Evolutionary conservation across 2,113 vertebrate species (phyloP), one percentile per base, ranked within the genome.

Genomic region (Scopus umbretta): DNA sequence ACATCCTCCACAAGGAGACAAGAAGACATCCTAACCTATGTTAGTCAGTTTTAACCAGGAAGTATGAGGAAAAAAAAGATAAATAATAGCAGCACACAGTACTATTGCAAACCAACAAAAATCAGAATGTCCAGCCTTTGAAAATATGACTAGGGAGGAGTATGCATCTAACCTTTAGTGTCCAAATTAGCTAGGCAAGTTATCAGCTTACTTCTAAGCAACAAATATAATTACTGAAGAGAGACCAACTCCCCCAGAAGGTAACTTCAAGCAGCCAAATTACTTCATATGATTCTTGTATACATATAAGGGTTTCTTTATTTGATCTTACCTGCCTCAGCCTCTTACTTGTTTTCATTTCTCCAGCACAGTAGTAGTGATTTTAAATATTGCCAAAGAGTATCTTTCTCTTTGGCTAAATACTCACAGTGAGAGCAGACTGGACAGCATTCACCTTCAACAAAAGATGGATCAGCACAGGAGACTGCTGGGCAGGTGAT

Each of bases 371-470:
- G 14, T 30, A 52, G 11, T 7, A 78, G 52, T 38, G 7, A 75
- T 43, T 93, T 86, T 38, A 61, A 86, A 75, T 49, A 84, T 22
- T 23, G 8, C 18, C 32, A 70, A 68, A 58, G 13, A 52, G 2
- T 56, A 50, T 47, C 16, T 19, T 85, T 82, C 21, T 74, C 15
- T 72, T 82, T 26, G 30, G 38, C 7, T 78, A 72, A 23, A 43
- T 96, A 99, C 99, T 99, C 95, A 99, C 99, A 90, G 36, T 94
- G 97, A 68, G 98, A 93, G 91, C 99, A 99, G 49, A 98, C 97
- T 1, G 99, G 99, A 63, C 99, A 99, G 96, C 99, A 99, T 88
- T 99, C 99, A 3, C 98, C 99, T 36, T 99, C 99, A 30, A 98
- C 85, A 75, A 99, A 99, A 32, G 98, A 97, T 3, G 99, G 99